Evolutionary conservation across 2,797 vertebrate genomes (phyloP).

Genomic region (Huso huso): DNA sequence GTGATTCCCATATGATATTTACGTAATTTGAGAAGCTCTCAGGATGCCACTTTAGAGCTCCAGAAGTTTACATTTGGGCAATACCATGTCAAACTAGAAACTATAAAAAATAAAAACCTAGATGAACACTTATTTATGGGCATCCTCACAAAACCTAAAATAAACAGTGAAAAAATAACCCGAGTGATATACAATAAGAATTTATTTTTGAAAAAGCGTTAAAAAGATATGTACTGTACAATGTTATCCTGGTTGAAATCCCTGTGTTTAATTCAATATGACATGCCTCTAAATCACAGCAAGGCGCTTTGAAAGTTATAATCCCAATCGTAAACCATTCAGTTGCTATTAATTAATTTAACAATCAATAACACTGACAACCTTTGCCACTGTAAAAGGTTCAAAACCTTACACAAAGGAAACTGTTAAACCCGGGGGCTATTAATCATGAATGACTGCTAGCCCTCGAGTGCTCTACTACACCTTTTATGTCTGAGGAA

Average conservation of each 20-base stretch:
- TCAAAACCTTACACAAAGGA: constrained; percentile 6
- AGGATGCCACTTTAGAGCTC: too few relatives aligned
- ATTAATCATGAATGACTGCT: constrained; percentile 22
- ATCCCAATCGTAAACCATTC: constrained; percentile 4
- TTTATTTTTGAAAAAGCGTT: too few relatives aligned
- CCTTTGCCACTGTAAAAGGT: not conserved
- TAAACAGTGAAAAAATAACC: too few relatives aligned
- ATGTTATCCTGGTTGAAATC: not conserved
- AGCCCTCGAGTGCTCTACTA: constrained; percentile 6
- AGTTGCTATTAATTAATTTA: constrained; percentile 12
- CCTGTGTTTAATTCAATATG: not conserved
- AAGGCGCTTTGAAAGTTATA: not conserved
- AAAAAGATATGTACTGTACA: too few relatives aligned
- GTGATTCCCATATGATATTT: too few relatives aligned
- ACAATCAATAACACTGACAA: constrained; percentile 18
- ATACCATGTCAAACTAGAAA: too few relatives aligned
- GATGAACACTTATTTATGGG: too few relatives aligned
- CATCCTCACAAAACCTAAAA: too few relatives aligned
- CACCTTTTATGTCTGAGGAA: not conserved
- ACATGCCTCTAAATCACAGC: constrained; percentile 4
- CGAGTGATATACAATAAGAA: too few relatives aligned
- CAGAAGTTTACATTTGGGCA: too few relatives aligned
- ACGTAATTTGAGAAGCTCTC: too few relatives aligned
- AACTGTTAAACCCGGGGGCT: constrained; percentile 11
- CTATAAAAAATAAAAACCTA: too few relatives aligned